Base-by-base conservation (phyloP, 1,140 invertebrate genomes). In the Trypoxylus dichotomus region DNA sequence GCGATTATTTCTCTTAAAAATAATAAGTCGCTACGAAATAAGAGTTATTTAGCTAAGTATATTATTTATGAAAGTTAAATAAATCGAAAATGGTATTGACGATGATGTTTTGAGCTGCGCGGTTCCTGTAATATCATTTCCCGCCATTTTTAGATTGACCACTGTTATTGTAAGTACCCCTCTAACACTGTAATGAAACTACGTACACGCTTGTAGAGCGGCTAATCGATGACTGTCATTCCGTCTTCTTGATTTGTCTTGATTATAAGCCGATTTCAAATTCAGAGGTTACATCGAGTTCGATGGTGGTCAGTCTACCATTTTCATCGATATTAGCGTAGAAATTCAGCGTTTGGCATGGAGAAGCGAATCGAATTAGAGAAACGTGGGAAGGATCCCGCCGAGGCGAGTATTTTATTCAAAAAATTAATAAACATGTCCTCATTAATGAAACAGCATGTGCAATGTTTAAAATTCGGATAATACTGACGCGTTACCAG, bases 321-420 rank as follows among this genome's bases (percentile, higher is more conserved):
- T 29, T 27, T 54, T 54, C 41, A 27, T 75, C 32, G 32, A 54
- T 75, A 47, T 24, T 75, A 75, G 25, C 43, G 25, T 41, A 25
- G 24, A 54, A 75, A 47, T 47, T 25, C n/a, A 75, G 24, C 25
- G 43, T 75, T 27, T 27, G 43, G 41, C 24, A 97, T 97, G 95
- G 95, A 97, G 90, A 97, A 97, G 85, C 91, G 96, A 88, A 93
- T 97, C 90, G 93, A 94, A 84, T 90, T 97, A 84, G 95, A 97
- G 88, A 93, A 94, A 88, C 89, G 95, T 83, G 95, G 95, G 86
- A 93, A 91, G 85, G 92, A 90, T 85, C 92, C 94, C 80, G 92
- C 90, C 84, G 91, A 95, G 90, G 96, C 97, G 91, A 92, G 92
- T 88, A 83, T 82, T 74, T 76, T 71, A 76, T 63, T 54, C 29